A percentile compares a stretch with the other conserved stretches of the same genome.
Conservation (phyloP, 2,113 vertebrate genomes). For the Indicator maculatus region DNA sequence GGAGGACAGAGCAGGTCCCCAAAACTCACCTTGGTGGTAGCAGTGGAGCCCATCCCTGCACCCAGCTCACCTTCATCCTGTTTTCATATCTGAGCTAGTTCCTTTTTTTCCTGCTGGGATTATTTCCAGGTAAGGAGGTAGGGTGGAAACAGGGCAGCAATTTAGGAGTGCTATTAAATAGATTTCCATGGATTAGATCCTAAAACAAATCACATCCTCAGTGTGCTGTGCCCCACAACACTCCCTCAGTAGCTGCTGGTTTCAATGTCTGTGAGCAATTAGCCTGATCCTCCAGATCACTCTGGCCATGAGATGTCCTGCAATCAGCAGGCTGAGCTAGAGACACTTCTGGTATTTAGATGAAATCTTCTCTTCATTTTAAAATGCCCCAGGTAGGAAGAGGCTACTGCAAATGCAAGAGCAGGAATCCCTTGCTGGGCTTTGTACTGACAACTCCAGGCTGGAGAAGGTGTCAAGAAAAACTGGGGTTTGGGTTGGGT, state of each 20-base stretch:
- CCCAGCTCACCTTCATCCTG: background rate
- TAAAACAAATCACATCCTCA: background rate
- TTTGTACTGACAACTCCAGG: rapidly evolving
- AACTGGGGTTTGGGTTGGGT: background rate
- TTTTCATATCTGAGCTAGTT: background rate
- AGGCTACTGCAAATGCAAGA: background rate
- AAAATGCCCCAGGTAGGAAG: background rate
- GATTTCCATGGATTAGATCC: background rate
- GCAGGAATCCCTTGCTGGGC: background rate
- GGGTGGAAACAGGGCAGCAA: background rate
- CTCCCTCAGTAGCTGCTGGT: background rate
- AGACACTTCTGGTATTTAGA: background rate
- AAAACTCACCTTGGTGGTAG: background rate
- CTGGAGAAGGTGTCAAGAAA: background rate
- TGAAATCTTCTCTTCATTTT: background rate
- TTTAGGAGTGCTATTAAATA: background rate
- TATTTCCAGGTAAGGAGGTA: background rate
- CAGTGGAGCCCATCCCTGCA: rapidly evolving
- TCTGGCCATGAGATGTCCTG: background rate
- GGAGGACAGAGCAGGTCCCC: background rate
- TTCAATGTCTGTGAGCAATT: background rate
- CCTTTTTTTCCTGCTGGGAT: background rate
- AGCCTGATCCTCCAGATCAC: background rate
- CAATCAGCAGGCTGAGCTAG: background rate
- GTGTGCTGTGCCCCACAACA: background rate